A percentile compares a stretch with the other conserved stretches of the same genome.
These are phyloP conservation scores for Apodemus sylvaticus DNA, from an alignment of 2,113 vertebrate genomes.

Conservation along the genomic window DNA sequence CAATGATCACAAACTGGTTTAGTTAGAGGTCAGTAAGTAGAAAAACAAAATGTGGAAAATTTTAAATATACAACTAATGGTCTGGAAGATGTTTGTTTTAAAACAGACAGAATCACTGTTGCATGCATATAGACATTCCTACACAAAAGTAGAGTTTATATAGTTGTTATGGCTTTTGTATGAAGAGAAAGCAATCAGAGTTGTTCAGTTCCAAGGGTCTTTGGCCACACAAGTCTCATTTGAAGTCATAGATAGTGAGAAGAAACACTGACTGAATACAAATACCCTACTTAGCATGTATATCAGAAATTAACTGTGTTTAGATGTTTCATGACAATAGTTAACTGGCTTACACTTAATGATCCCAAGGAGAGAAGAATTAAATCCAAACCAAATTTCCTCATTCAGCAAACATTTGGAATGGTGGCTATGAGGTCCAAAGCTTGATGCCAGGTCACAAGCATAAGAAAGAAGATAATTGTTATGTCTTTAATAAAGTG, in stretches of 20 bases:
- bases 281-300: constrained; percentile 61
- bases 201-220: constrained; percentile 35
- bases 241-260: constrained; percentile 63
- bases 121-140: constrained; percentile 62
- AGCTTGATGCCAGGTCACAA: neutral
- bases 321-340: constrained; percentile 39
- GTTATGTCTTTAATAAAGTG: constrained; percentile 4
- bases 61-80: constrained; percentile 58
- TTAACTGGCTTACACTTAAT: constrained; percentile 50
- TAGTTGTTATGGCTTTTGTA: constrained; percentile 47
- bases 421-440: neutral
- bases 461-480: neutral
- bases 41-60: constrained; percentile 59
- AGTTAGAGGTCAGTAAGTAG: constrained; percentile 69
- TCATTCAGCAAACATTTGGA: constrained; percentile 55
- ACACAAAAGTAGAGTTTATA: constrained; percentile 16
- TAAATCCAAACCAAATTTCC: constrained; percentile 55
- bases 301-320: constrained; percentile 71
- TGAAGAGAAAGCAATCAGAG: constrained; percentile 54
- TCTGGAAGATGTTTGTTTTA: constrained; percentile 21
- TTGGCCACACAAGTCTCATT: constrained; percentile 32
- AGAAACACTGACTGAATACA: constrained; percentile 68
- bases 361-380: constrained; percentile 45
- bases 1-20: constrained; percentile 61
- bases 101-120: constrained; percentile 25